These are phyloP conservation scores for Nyctereutes procyonoides DNA, from an alignment of 2,113 vertebrate genomes.

Conservation along the genomic window DNA sequence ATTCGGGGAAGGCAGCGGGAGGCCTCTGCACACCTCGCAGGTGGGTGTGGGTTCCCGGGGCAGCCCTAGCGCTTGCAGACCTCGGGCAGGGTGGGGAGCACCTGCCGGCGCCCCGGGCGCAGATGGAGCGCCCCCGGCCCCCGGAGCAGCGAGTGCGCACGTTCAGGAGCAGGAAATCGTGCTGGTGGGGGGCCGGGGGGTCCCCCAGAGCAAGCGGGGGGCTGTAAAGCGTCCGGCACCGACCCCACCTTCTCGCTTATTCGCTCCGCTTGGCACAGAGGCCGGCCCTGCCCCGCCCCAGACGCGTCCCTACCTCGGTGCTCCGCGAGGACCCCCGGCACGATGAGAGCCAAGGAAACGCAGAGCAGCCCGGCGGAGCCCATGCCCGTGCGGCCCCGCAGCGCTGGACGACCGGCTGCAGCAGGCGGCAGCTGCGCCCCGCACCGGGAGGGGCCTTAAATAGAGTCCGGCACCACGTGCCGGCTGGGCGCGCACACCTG, in stretches of 20 bases:
- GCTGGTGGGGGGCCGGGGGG: neutral
- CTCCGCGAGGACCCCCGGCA: constrained; percentile 57
- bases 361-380: constrained; percentile 28
- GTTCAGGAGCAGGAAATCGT: neutral
- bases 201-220: neutral
- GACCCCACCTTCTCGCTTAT: neutral
- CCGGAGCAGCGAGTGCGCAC: neutral
- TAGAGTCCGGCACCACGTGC: neutral
- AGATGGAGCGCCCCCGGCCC: neutral
- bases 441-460: constrained; percentile 16
- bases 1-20: neutral
- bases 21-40: neutral
- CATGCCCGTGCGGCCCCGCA: constrained; percentile 55
- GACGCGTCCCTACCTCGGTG: neutral
- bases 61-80: neutral
- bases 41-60: accelerated
- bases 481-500: constrained; percentile 1
- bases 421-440: neutral
- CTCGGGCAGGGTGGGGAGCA: neutral
- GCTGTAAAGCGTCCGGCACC: neutral
- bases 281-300: neutral
- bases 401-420: neutral
- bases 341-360: constrained; percentile 57
- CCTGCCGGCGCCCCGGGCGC: too few relatives aligned
- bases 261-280: neutral